Evolutionary conservation across 2,113 vertebrate genomes (phyloP), one percentile per base, ranked within the genome.

Genomic region (Myotis brandtii): DNA sequence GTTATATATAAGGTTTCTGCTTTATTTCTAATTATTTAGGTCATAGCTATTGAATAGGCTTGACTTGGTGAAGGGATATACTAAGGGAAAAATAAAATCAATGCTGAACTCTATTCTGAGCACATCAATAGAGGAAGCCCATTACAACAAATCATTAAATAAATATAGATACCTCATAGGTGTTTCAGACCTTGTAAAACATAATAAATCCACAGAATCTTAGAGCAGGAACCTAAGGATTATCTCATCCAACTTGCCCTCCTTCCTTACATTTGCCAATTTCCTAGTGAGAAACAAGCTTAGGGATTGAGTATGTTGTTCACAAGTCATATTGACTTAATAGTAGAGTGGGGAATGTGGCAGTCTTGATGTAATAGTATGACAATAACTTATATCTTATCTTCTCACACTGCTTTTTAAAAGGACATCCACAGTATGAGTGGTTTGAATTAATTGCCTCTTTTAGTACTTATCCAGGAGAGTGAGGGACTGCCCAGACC

Each of bases 391-490:
- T 79, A n/a, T 40, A 30, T 82, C 76, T 83, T 69, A 34, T 91
- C 40, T 67, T 92, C 59, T 62, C 72, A 56, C 12, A 85, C 37
- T 73, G 54, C 27, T 70, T 52, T 90, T 73, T 37, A 77, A 81
- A 95, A 90, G 37, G 82, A 20, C 32, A 77, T 66, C 92, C 81
- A 79, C 13, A 40, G 80, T 90, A 64, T 46, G 76, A 88, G n/a
- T 79, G 76, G 52, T 56, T 77, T 88, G 84, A 81, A 14, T 88
- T 90, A 95, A 92, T 64, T 73, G 27, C 46, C 70, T 66, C 46
- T 93, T 73, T 73, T 88, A 93, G 70, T 96, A 86, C 81, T 96
- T 92, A 73, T 27, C 64, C 20, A 70, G 25, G 67, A 79, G 32
- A 70, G 52, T 70, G 13, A 87, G 32, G 62, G 32, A 17, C 20